phyloP scores from a whole-genome alignment of 2,113 vertebrate species.

The crab-eating macaque (Macaca fascicularis) region DNA sequence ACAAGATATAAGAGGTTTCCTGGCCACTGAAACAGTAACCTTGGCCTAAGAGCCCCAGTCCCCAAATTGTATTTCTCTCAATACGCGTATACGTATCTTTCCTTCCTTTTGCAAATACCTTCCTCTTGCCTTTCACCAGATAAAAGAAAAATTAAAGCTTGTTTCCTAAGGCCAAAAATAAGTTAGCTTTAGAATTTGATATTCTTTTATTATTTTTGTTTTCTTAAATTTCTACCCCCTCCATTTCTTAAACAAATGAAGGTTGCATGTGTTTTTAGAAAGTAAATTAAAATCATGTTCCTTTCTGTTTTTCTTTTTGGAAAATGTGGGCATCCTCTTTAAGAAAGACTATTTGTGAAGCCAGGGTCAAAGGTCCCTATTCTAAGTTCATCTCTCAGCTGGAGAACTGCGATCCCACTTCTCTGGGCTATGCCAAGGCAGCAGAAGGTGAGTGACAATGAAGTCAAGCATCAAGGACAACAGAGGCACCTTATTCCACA shows the following conservation, averaged over 20 bases:
- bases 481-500: not conserved
- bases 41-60: not conserved
- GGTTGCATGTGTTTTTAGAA: not conserved
- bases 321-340: not conserved
- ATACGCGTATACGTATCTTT: not conserved
- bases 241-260: not conserved
- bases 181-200: conserved; percentile 1
- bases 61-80: not conserved
- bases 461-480: conserved; percentile 38
- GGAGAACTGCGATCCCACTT: not conserved
- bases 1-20: conserved; percentile 38
- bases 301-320: not conserved
- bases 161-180: not conserved
- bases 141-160: not conserved
- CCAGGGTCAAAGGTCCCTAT: not conserved
- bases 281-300: not conserved
- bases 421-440: not conserved
- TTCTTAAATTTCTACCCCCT: not conserved
- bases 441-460: not conserved
- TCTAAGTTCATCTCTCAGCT: not conserved
- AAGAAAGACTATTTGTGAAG: not conserved
- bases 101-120: not conserved
- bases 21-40: not conserved
- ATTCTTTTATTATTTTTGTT: not conserved
- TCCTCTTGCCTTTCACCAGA: not conserved